Evolutionary conservation across 2,797 vertebrate genomes (phyloP), one percentile per base, ranked within the genome.

Genomic region (Sciurus vulgaris): DNA sequence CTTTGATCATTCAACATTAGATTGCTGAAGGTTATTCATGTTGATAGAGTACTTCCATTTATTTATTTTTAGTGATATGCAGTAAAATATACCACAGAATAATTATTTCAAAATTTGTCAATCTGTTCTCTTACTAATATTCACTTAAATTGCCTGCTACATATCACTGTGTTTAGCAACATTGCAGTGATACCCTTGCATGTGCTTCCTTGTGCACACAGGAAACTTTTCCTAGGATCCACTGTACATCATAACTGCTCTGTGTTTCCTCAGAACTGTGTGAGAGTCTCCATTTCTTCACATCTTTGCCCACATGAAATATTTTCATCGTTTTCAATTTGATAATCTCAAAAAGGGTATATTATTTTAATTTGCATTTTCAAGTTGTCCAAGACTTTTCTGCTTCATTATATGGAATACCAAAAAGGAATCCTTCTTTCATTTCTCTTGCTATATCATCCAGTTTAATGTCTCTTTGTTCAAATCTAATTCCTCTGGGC

Each of bases 401-500:
- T 76, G 30, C 35, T 65, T 26, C 65, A 81, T 33, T 67, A 26
- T 44, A 54, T 67, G 92, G 13, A 88, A 92, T 26, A 59, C 8
- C 51, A 59, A 95, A 74, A 41, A 38, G 44, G 83, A 78, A 47
- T 41, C 59, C 86, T 89, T 93, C 15, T 90, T 90, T 88, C 38
- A 44, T 72, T 95, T 51, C 30, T 85, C 77, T 86, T 92, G 33
- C 35, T 90, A 49, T 10, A 54, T 77, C 7, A 12, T 3, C 12
- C n/a, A 59, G 38, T 41, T 65, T 93, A 89, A 85, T 81, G 93
- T 93, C 10, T 85, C 61, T 86, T 67, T 81, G 14, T 51, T 79
- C 30, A 91, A 82, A 87, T 83, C 33, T 49, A 91, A 88, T 92
- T 95, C 28, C 30, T 92, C 78, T 83, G 24, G 56, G 47, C 77